Base-by-base conservation (phyloP, 2,113 vertebrate species). In the Jaculus jaculus region DNA sequence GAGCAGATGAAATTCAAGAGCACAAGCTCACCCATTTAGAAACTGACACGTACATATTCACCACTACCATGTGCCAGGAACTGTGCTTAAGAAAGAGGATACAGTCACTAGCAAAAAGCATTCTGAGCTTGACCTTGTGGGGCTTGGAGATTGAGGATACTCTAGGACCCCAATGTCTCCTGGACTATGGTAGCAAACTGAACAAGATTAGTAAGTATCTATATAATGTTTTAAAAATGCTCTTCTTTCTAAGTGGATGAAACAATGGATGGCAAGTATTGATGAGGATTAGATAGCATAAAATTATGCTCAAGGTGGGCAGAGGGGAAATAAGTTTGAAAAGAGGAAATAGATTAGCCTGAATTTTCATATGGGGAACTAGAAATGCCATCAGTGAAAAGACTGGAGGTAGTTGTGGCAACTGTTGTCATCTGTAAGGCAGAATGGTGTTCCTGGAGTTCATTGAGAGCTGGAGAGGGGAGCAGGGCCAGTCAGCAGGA, bases 141-240 rank as follows among this genome's bases (percentile, higher is more conserved):
- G 16, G 16, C 23, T 85, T 68, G 20, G 65, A 66, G n/a, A 11
- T 65, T 37, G 24, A 61, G 28, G 32, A 32, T 28, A 12, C 34
- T 68, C 3, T 4, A 80, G 26, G 69, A 89, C 13, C 34, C 8
- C 86, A 88, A 30, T 68, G 32, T 7, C 86, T 1, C 21, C 24
- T 30, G 63, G 42, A 81, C 28, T 21, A 16, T 72, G 54, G 60
- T 71, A 79, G 68, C 39, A 87, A 80, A 81, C 3, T 42, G 47
- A 87, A 77, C 6, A 61, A 78, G 23, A 74, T 42, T 9, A 58
- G 60, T 23, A 85, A 78, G 30, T 20, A 58, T 39, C 13, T 82
- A 9, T 10, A 79, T 93, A 74, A 51, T 85, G 81, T 87, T 24
- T 17, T 34, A 79, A 82, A 77, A 91, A 84, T 85, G 21, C n/a